A percentile compares a stretch with the other conserved stretches of the same genome.
These are phyloP conservation scores for Mesoclemmys tuberculata DNA, from an alignment of 2,113 vertebrate species.

Conservation along the genomic window DNA sequence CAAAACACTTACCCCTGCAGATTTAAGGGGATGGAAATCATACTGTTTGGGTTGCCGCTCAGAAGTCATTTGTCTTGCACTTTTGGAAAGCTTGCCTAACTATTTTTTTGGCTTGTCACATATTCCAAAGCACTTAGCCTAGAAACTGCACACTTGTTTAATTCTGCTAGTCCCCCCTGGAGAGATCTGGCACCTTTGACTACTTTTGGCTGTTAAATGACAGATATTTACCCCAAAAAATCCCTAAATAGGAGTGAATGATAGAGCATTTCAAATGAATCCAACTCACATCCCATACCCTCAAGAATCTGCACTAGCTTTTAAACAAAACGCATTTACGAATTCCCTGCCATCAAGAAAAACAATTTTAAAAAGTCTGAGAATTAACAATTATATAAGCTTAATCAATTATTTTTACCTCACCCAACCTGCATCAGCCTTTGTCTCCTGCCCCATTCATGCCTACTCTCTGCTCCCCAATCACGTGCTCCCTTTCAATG, in stretches of 20 bases:
- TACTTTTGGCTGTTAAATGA: slow-evolving; percentile 9
- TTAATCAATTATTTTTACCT: background rate
- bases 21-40: background rate
- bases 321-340: background rate
- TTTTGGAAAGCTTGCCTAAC: slow-evolving; percentile 18
- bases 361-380: background rate
- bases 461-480: background rate
- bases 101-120: slow-evolving; percentile 36
- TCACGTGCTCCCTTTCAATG: background rate
- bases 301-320: background rate
- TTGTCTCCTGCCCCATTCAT: background rate
- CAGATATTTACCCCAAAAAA: slow-evolving; percentile 36
- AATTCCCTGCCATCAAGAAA: background rate
- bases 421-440: background rate
- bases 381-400: background rate
- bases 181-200: background rate
- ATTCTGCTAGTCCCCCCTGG: slow-evolving; percentile 3
- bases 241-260: slow-evolving; percentile 31
- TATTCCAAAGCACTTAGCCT: background rate
- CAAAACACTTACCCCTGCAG: background rate
- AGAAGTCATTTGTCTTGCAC: background rate
- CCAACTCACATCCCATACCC: background rate
- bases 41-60: background rate
- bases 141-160: background rate
- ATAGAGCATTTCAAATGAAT: slow-evolving; percentile 7